Conservation (phyloP, 2,113 vertebrate species). For the Pseudolaguvia tuberculata region DNA sequence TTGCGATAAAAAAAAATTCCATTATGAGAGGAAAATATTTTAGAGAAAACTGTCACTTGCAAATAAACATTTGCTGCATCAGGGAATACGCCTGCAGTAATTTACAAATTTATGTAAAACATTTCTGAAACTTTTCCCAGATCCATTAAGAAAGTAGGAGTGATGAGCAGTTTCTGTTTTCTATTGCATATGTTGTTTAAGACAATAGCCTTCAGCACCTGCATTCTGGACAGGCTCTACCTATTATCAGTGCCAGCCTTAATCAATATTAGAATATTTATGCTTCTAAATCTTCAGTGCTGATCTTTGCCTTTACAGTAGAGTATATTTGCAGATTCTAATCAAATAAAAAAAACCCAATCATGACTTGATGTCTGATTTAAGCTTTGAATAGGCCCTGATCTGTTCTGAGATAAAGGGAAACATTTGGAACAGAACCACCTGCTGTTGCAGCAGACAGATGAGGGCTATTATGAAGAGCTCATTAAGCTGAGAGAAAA, state of each 20-base stretch:
- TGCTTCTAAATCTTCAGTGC: background rate
- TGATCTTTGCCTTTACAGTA: background rate
- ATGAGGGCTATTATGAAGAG: slow-evolving; percentile 67
- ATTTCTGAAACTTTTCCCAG: slow-evolving; percentile 4
- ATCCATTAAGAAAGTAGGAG: slow-evolving; percentile 12
- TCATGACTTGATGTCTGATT: slow-evolving; percentile 24
- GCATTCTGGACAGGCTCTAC: slow-evolving; percentile 31
- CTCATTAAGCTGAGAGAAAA: slow-evolving; percentile 86
- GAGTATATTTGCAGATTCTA: background rate
- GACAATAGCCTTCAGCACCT: slow-evolving; percentile 25
- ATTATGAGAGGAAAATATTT: slow-evolving; percentile 24
- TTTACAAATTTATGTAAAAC: slow-evolving; percentile 8
- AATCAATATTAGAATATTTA: background rate
- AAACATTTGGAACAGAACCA: slow-evolving; percentile 38
- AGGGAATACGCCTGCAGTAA: slow-evolving; percentile 1
- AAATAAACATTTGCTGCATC: slow-evolving; percentile 29
- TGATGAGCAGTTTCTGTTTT: background rate
- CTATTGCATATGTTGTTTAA: slow-evolving; percentile 1
- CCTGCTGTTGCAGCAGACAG: slow-evolving; percentile 71
- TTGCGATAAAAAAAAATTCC: slow-evolving; percentile 26
- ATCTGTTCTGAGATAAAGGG: slow-evolving; percentile 58
- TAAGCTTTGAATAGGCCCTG: slow-evolving; percentile 14
- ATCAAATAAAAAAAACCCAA: background rate
- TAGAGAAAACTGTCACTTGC: slow-evolving; percentile 3
- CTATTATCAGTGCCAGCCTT: slow-evolving; percentile 30